Conservation (phyloP, 2,888 invertebrate species). For the Tupiocoris notatus region DNA sequence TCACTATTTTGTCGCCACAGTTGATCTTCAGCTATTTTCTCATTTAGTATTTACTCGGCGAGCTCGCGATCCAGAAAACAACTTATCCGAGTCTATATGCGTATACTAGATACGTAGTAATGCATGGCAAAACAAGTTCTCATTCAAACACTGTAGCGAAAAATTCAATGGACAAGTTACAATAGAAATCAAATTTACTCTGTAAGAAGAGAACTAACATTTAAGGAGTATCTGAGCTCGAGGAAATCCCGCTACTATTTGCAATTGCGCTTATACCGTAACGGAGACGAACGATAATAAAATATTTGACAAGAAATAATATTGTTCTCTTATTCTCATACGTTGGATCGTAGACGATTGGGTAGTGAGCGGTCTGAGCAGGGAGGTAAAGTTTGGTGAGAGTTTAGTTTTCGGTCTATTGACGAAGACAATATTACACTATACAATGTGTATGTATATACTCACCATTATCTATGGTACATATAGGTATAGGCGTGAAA, state of each 20-base stretch:
- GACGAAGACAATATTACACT: slow-evolving; percentile 14
- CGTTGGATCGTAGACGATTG: background rate
- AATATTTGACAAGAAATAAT: background rate
- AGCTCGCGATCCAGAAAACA: too few species aligned
- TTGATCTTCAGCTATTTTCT: too few species aligned
- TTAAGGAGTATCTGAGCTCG: background rate
- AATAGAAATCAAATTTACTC: background rate
- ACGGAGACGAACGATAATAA: background rate
- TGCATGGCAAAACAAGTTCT: too few species aligned
- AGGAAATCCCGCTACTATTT: background rate
- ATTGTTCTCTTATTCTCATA: background rate
- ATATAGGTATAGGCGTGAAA: background rate
- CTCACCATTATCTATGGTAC: background rate
- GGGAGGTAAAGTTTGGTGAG: background rate
- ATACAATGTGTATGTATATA: slow-evolving; percentile 5
- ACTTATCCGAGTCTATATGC: too few species aligned
- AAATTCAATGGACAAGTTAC: background rate
- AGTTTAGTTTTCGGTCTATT: slow-evolving; percentile 3
- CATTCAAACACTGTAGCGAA: too few species aligned
- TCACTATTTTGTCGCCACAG: too few species aligned
- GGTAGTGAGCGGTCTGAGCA: background rate
- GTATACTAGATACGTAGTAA: too few species aligned
- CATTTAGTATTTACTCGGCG: too few species aligned
- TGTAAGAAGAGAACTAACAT: background rate
- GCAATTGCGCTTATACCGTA: background rate